These are phyloP conservation scores for Limnephilus auricula DNA, from an alignment of 2,888 invertebrate genomes.

Conservation along the genomic window DNA sequence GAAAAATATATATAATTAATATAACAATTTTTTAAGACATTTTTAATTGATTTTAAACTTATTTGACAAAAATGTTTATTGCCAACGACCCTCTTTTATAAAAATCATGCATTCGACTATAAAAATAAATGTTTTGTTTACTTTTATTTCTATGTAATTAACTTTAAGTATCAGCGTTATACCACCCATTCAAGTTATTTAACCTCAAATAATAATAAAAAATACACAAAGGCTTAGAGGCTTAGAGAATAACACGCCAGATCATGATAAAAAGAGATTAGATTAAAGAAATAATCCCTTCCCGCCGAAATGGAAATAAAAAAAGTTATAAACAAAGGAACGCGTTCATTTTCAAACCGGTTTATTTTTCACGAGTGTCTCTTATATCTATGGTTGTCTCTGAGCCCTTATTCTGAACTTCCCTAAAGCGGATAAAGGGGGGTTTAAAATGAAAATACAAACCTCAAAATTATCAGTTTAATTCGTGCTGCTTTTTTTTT, in stretches of 20 bases:
- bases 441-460: neutral
- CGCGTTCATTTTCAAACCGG: constrained; percentile 28
- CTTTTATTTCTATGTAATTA: neutral
- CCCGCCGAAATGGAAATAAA: neutral
- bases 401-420: neutral
- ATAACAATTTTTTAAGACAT: too few species aligned
- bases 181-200: neutral
- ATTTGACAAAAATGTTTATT: too few species aligned
- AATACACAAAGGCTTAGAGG: neutral
- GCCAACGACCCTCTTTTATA: too few species aligned
- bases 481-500: neutral
- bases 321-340: constrained; percentile 37
- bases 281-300: constrained; percentile 9
- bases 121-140: neutral
- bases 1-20: too few species aligned
- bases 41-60: too few species aligned
- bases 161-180: neutral
- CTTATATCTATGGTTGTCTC: neutral
- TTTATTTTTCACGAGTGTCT: constrained; percentile 38
- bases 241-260: neutral
- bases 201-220: neutral
- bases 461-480: neutral
- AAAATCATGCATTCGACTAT: too few species aligned
- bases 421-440: neutral
- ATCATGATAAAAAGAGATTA: neutral